Base-by-base conservation (phyloP, 1,140 invertebrate species). In the Penaeus japonicus region DNA sequence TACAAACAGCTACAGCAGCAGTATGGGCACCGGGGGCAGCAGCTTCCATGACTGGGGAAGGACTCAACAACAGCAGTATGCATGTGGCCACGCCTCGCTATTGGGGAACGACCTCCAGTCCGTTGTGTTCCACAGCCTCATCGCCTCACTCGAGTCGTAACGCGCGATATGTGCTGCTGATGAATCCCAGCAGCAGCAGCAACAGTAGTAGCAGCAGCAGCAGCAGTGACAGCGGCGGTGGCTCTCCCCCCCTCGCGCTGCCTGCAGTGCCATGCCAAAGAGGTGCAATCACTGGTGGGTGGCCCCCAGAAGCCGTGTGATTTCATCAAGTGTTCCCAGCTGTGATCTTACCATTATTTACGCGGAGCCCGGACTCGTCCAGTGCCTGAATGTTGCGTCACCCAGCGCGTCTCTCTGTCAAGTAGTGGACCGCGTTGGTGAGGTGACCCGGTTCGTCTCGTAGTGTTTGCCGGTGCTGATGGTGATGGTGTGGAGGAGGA, bases 131-230 rank as follows among this genome's bases (percentile, higher is more conserved):
- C 95, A 95, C 91, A 95, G 94, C 92, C 93, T 95, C 79, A 95
- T 95, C 47, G 94, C 95, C 4, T 95, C 95, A 5, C 92, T 96
- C 90, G 95, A 95, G 91, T 95, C 95, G 92, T 95, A 94, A 92
- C 92, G 87, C 87, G 82, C 80, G 81, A 57, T 57, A 35, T 57
- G 75, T 30, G 87, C 87, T 88, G 87, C 83, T 88, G 87, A 81
- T 81, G 53, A 24, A 35, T 32, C 75, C 87, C 80, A 83, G 80
- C 87, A 83, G 80, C 57, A 80, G n/a, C 47, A 47, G 47, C 47
- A 47, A 15, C 47, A 47, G 10, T 7, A 47, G 5, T 7, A 47
- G 47, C 5, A 47, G 47, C 47, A 83, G 70, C 70, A 73, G 22
- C 70, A 73, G 70, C 27, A 30, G 27, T 4, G 20, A 20, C 35